phyloP scores from a whole-genome alignment of 2,113 vertebrate genomes.

The Origma solitaria region DNA sequence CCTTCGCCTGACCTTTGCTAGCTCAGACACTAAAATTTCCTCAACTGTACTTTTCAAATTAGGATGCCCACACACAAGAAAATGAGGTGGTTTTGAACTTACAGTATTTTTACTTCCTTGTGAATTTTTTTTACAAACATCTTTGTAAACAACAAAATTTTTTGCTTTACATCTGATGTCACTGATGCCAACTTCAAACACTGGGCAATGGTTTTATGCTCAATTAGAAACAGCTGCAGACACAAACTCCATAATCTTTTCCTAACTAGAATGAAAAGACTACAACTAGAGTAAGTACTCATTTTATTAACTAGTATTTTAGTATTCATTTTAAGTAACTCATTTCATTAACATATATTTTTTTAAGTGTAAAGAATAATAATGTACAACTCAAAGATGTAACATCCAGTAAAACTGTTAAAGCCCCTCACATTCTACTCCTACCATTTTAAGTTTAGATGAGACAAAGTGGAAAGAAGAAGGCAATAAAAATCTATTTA shows the following conservation, averaged over 20 bases:
- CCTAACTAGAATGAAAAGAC: not conserved
- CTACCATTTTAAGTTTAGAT: not conserved
- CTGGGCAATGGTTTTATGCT: not conserved
- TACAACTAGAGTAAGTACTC: not conserved
- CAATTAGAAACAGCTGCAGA: not conserved
- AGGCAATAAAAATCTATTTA: not conserved
- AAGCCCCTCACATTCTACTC: not conserved
- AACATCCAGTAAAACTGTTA: not conserved
- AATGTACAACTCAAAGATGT: not conserved
- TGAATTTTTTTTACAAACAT: not conserved
- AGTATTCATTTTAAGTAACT: not conserved
- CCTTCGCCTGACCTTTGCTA: not conserved
- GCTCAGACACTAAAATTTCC: not conserved
- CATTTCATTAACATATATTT: not conserved
- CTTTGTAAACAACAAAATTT: not conserved
- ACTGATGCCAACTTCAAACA: not conserved
- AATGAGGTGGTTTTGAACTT: accelerated
- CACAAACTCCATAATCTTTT: not conserved
- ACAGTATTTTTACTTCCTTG: not conserved
- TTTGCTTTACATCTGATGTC: not conserved
- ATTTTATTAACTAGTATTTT: not conserved
- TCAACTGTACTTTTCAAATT: not conserved
- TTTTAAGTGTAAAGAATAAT: not conserved
- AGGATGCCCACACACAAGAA: not conserved
- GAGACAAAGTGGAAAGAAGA: not conserved